phyloP scores from a whole-genome alignment of 2,797 vertebrate species.

The Microctenopoma lineatum region DNA sequence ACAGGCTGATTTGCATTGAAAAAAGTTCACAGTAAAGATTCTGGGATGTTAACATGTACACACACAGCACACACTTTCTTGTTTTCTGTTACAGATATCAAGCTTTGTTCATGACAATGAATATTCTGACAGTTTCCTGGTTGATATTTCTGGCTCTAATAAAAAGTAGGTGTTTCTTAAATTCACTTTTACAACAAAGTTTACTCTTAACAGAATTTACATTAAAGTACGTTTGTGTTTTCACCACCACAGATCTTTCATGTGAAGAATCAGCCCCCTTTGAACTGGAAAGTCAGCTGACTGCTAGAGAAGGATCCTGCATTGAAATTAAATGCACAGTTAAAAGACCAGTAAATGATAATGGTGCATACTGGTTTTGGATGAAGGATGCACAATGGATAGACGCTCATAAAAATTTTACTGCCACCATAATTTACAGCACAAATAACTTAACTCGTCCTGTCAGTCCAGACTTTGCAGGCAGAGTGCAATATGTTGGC shows the following conservation, averaged over 20 bases:
- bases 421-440: slow-evolving; percentile 58
- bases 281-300: fast-evolving
- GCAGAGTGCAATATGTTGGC: slow-evolving; percentile 43
- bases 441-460: fast-evolving
- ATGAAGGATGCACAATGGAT: slow-evolving; percentile 47
- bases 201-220: neutral
- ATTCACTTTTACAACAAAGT: neutral
- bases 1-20: neutral
- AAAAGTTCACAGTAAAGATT: neutral
- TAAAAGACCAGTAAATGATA: fast-evolving
- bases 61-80: neutral
- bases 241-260: slow-evolving; percentile 12
- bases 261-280: fast-evolving
- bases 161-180: slow-evolving; percentile 46
- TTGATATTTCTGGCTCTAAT: slow-evolving; percentile 31
- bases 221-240: slow-evolving; percentile 13
- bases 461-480: slow-evolving; percentile 22
- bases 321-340: slow-evolving; percentile 52
- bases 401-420: fast-evolving
- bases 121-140: neutral
- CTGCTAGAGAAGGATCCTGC: slow-evolving; percentile 68
- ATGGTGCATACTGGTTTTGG: slow-evolving; percentile 46
- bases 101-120: slow-evolving; percentile 25
- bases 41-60: too few relatives aligned
- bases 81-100: slow-evolving; percentile 35